Base-by-base conservation (phyloP, 2,888 invertebrate genomes). In the Ophioninae sp. region DNA sequence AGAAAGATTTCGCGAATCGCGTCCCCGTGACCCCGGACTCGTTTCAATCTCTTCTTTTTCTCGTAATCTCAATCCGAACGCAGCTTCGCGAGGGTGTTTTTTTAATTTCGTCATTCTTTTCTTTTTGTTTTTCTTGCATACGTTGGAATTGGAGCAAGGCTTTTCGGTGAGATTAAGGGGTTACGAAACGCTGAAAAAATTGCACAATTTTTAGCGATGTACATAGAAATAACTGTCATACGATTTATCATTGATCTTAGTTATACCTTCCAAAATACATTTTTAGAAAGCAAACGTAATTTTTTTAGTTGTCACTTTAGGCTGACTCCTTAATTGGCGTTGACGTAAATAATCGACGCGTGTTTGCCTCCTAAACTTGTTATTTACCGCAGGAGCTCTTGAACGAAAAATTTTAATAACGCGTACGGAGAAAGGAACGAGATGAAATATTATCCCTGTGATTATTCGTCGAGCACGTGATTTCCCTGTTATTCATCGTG, bases 401-500 rank as follows among this genome's bases (percentile, higher is more conserved):
- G 59, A 20, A 65, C 65, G 77, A 68, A 39, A 65, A 75, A 79
- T 81, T 75, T 81, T 75, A 59, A 83, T 81, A 81, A 81, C 73
- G 62, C 68, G 44, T 56, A 37, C 76, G 30, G 30, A 30, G 30
- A 30, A 30, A 30, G 30, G 30, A 30, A 30, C 30, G 30, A 30
- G 30, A 30, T 30, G 30, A 30, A 30, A 30, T 30, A 30, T 30
- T 30, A 30, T 30, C 30, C 30, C 30, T 30, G 30, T 30, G 30
- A 30, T 30, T 30, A 30, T 30, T 30, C 30, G 30, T 30, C 30
- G 83, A 61, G 64, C 76, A 83, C 76, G 80, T 79, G 72, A 79
- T 83, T 83, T 83, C 73, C 72, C 79, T 72, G 67, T 73, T 72
- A 80, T 83, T 83, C 83, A 83, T 21, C 67, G 50, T 23, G 20